Percentiles rank a stretch among this genome's conserved stretches.
phyloP scores from a whole-genome alignment of 2,113 vertebrate genomes.

The Poeciliopsis occidentalis region DNA sequence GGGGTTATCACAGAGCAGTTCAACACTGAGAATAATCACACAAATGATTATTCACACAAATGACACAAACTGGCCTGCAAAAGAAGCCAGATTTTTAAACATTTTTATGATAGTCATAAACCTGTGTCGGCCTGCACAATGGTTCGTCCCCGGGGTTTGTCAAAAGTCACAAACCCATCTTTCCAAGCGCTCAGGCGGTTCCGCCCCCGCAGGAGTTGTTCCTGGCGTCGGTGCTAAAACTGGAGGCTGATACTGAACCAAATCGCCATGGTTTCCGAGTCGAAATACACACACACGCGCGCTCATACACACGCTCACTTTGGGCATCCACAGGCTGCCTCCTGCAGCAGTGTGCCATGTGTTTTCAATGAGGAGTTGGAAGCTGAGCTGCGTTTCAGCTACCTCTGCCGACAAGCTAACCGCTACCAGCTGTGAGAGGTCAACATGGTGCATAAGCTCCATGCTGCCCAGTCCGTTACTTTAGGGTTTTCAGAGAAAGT shows the following conservation, averaged over 20 bases:
- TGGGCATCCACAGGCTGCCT: slow-evolving; percentile 15
- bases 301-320: slow-evolving; percentile 15
- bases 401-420: slow-evolving; percentile 42
- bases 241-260: slow-evolving; percentile 44
- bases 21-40: background rate
- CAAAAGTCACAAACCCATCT: slow-evolving; percentile 21
- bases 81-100: background rate
- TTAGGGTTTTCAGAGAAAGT: slow-evolving; percentile 1
- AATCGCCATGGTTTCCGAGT: slow-evolving; percentile 57
- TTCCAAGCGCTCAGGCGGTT: slow-evolving; percentile 25
- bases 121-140: background rate
- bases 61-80: background rate
- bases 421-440: slow-evolving; percentile 42
- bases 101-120: background rate
- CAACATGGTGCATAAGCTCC: background rate
- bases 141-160: slow-evolving; percentile 12
- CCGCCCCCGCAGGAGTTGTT: slow-evolving; percentile 58
- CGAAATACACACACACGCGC: slow-evolving; percentile 21
- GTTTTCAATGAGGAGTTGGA: slow-evolving; percentile 55
- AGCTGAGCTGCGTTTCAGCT: slow-evolving; percentile 34
- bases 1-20: background rate
- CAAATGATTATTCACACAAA: background rate
- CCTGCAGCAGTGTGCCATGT: slow-evolving; percentile 39
- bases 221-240: slow-evolving; percentile 35
- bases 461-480: background rate